phyloP scores from a whole-genome alignment of 2,113 vertebrate genomes.

The Phasianus colchicus region DNA sequence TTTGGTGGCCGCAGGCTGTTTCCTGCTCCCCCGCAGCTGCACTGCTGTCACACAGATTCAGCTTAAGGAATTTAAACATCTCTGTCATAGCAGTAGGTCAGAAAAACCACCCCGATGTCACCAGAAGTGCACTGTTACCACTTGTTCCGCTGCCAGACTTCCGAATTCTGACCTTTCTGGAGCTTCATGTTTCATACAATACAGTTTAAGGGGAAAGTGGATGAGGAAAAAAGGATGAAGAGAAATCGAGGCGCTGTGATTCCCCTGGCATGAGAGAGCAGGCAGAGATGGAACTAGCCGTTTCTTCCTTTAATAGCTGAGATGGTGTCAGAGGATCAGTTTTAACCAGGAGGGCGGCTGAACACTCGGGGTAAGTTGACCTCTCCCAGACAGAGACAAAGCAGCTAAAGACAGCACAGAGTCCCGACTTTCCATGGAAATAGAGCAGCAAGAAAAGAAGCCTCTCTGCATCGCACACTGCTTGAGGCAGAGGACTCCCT shows the following conservation, averaged over 20 bases:
- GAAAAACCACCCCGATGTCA: neutral
- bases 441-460: constrained; percentile 56
- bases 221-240: neutral
- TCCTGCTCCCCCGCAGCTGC: neutral
- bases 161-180: neutral
- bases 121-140: neutral
- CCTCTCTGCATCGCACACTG: constrained; percentile 55
- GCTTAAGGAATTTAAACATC: neutral
- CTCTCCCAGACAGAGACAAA: constrained; percentile 71
- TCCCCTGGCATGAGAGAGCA: neutral
- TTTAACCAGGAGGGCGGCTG: constrained; percentile 55
- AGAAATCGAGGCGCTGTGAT: neutral
- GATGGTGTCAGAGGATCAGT: neutral
- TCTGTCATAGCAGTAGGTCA: neutral
- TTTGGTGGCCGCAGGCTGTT: neutral
- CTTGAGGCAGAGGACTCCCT: constrained; percentile 74
- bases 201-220: neutral
- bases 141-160: neutral
- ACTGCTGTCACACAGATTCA: neutral
- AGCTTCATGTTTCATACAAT: neutral
- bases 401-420: constrained; percentile 69
- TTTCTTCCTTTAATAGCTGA: neutral
- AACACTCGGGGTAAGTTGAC: constrained; percentile 56
- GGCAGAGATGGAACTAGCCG: neutral
- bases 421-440: constrained; percentile 73